Base-by-base conservation (phyloP, 2,113 vertebrate species). In the Lagopus leucura region DNA sequence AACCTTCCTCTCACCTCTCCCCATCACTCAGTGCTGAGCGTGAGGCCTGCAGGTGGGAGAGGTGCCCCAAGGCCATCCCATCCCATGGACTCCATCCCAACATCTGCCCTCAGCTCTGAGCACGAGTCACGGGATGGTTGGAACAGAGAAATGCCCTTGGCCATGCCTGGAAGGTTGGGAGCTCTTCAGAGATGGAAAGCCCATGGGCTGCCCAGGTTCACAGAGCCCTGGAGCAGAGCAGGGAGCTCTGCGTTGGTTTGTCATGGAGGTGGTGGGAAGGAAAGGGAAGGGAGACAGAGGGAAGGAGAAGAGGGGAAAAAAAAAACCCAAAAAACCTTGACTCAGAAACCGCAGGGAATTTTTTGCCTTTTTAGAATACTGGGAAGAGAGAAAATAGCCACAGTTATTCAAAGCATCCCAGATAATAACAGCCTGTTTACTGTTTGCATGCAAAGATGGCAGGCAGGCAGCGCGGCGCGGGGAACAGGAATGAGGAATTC, bases 311-410 rank as follows among this genome's bases (percentile, higher is more conserved):
- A 27, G 25, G 5, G 6, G 4, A 58, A 58, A 61, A 38, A 19
- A 83, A 88, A 96, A 92, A 72, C 36, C 38, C 38, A 38, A 38
- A 38, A 86, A 43, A 40, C 40, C 63, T 96, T 96, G 96, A 97
- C 94, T 97, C 96, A 97, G 96, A 97, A 96, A 97, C 87, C 88
- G 7, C 94, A 84, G 94, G 95, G 96, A 97, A 97, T 97, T 97
- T 97, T 96, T 97, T 95, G 97, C 93, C 96, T 97, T 97, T 97
- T 96, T 88, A 95, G 93, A 98, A 97, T 98, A 96, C 97, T 97
- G 97, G 88, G 97, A 97, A 97, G 95, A 96, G 96, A 86, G 95
- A 97, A 97, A 97, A 97, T 95, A 97, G 92, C 93, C 77, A 7
- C 96, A 96, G 94, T 94, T 96, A 97, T 98, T 97, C 94, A 28